A percentile compares a stretch with the other conserved stretches of the same genome.
Evolutionary conservation across 2,797 vertebrate species (phyloP).

Genomic region (Eleutherodactylus coqui): DNA sequence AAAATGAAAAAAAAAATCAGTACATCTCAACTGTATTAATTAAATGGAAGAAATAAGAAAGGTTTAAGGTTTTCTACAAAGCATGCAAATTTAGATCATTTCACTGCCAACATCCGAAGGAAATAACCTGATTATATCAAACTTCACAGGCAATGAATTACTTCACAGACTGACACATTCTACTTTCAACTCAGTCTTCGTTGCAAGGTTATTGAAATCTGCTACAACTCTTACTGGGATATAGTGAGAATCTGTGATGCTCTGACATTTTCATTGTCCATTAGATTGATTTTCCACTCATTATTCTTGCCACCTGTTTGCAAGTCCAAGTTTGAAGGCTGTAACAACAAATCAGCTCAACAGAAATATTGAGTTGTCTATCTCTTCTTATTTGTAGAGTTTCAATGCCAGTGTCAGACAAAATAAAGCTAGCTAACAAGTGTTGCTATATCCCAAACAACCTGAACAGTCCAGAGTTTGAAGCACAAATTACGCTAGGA

Average conservation of each 20-base stretch:
- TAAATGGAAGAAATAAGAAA: not conserved
- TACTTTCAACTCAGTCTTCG: slow-evolving; percentile 44
- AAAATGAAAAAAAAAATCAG: not conserved
- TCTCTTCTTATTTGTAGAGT: slow-evolving; percentile 57
- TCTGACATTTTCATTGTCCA: slow-evolving; percentile 60
- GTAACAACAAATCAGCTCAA: slow-evolving; percentile 57
- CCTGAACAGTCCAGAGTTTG: not conserved
- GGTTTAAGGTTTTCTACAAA: not conserved
- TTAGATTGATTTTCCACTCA: slow-evolving; percentile 61
- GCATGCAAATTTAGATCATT: not conserved
- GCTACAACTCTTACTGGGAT: slow-evolving; percentile 46
- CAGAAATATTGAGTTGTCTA: slow-evolving; percentile 58
- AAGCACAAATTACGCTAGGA: slow-evolving; percentile 18
- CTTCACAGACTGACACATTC: slow-evolving; percentile 46
- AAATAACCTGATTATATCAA: slow-evolving; percentile 52
- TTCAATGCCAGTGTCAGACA: slow-evolving; percentile 36
- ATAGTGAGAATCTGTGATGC: slow-evolving; percentile 37
- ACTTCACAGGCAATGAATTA: slow-evolving; percentile 52
- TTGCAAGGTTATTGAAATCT: slow-evolving; percentile 59
- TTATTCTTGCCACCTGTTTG: slow-evolving; percentile 53
- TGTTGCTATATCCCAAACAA: slow-evolving; percentile 1
- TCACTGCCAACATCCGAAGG: slow-evolving; percentile 30
- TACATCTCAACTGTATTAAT: not conserved
- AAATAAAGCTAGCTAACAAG: slow-evolving; percentile 14
- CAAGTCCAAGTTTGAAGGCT: slow-evolving; percentile 59